Percentiles rank a stretch among this genome's conserved stretches.
Conservation (phyloP, 1,140 invertebrate species). For the Diuraphis noxia region DNA sequence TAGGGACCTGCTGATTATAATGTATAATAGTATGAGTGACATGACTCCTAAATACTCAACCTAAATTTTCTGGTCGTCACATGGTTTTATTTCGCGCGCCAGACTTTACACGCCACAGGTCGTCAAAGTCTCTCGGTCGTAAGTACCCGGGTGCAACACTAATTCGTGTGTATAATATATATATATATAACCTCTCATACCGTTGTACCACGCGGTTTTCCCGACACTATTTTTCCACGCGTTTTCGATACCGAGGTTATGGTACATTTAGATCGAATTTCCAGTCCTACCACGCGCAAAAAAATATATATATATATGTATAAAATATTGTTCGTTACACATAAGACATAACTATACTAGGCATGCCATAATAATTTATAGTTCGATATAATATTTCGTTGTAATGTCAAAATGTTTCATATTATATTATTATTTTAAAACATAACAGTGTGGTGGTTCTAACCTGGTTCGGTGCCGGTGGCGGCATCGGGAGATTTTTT, state of each 20-base stretch:
- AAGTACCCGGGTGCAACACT: background rate
- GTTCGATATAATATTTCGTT: background rate
- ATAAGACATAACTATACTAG: no score
- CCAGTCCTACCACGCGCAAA: background rate
- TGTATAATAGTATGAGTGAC: no score
- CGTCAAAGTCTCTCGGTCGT: slow-evolving; percentile 15
- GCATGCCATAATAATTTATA: no score
- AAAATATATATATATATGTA: background rate
- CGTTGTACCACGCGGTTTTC: background rate
- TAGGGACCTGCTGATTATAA: no score
- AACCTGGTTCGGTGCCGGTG: slow-evolving; percentile 20
- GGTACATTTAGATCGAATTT: no score
- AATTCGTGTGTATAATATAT: no score
- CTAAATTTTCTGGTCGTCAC: background rate
- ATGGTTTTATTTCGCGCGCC: background rate
- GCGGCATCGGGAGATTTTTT: background rate
- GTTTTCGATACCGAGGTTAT: no score
- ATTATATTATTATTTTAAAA: no score
- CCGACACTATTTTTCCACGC: background rate
- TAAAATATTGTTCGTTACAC: no score
- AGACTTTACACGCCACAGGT: background rate
- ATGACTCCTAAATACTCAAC: no score
- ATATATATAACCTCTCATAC: background rate
- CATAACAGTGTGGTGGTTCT: background rate
- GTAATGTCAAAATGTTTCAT: no score